A percentile compares a stretch with the other conserved stretches of the same genome.
Conservation (phyloP, 2,113 vertebrate genomes). For the Hystrix cristata region DNA sequence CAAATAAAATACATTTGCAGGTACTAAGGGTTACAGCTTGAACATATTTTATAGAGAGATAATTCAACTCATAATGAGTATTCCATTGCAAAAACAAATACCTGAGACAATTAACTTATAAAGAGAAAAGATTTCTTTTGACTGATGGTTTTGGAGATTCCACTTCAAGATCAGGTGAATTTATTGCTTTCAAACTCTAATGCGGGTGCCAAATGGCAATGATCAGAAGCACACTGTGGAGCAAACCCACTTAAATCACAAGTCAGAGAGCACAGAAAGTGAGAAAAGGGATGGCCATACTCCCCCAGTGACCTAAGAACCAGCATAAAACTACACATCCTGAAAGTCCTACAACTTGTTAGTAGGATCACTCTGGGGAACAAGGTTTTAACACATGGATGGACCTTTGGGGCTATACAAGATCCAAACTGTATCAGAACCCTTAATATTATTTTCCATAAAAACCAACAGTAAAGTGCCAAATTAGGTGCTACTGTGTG, state of each 20-base stretch:
- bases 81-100: background rate
- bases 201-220: background rate
- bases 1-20: background rate
- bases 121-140: background rate
- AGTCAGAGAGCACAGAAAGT: background rate
- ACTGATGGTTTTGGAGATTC: background rate
- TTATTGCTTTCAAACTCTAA: background rate
- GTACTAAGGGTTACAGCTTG: background rate
- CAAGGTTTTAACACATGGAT: background rate
- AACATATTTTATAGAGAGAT: background rate
- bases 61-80: background rate
- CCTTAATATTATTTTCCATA: background rate
- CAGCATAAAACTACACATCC: background rate
- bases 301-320: background rate
- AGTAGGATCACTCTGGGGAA: background rate
- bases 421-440: background rate
- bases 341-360: background rate
- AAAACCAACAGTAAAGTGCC: background rate
- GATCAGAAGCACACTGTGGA: background rate
- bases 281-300: background rate
- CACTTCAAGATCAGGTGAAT: background rate
- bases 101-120: background rate
- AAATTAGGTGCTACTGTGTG: background rate
- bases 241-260: background rate
- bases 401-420: background rate